phyloP scores from a whole-genome alignment of 2,888 invertebrate species.

The Bombylius major region DNA sequence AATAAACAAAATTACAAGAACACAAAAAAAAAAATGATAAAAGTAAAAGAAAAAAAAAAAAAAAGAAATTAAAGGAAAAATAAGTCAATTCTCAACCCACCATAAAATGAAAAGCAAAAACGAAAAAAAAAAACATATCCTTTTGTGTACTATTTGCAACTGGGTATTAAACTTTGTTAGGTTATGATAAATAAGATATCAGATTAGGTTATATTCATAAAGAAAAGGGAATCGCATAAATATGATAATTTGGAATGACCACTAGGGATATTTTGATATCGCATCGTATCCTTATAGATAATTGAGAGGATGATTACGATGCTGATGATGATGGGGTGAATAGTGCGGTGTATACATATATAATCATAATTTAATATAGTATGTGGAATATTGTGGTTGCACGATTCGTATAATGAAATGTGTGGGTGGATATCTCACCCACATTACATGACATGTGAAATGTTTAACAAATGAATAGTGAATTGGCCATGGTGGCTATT shows the following conservation, averaged over 20 bases:
- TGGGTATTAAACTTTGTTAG: slow-evolving; percentile 13
- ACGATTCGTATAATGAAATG: not conserved
- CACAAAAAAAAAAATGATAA: too few species aligned
- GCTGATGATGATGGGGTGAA: slow-evolving; percentile 1
- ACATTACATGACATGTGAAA: not conserved
- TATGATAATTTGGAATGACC: slow-evolving; percentile 14
- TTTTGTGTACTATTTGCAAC: slow-evolving; percentile 3
- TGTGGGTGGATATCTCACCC: not conserved
- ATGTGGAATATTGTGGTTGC: not conserved
- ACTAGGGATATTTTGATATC: slow-evolving; percentile 3
- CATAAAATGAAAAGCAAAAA: not conserved
- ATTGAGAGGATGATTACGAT: not conserved
- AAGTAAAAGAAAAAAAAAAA: too few species aligned
- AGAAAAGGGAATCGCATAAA: slow-evolving; percentile 13
- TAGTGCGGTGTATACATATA: not conserved
- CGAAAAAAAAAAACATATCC: not conserved
- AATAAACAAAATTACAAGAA: too few species aligned
- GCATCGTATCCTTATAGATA: not conserved
- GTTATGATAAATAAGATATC: slow-evolving; percentile 16
- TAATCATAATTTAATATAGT: not conserved
- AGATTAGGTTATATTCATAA: slow-evolving; percentile 13
- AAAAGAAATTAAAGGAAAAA: too few species aligned
- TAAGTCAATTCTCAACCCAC: slow-evolving; percentile 1
- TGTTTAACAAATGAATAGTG: not conserved
- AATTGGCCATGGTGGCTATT: not conserved